phyloP scores from a whole-genome alignment of 2,888 invertebrate genomes.

The Nudaria mundana region DNA sequence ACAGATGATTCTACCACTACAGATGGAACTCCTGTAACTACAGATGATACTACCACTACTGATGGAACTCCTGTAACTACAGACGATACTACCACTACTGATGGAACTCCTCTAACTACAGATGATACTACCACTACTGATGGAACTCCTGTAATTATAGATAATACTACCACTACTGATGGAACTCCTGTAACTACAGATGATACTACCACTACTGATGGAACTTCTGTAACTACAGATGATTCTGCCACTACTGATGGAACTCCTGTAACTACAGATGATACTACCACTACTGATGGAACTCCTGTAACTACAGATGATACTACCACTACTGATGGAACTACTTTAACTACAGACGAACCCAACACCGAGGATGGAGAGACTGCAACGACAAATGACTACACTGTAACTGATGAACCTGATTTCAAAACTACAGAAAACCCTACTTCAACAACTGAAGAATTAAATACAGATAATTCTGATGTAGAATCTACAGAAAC shows the following conservation, averaged over 20 bases:
- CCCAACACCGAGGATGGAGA: too few species aligned
- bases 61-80: neutral
- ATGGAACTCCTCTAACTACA: neutral
- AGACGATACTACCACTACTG: neutral
- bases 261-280: neutral
- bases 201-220: neutral
- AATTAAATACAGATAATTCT: neutral
- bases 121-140: neutral
- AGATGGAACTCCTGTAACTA: neutral
- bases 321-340: too few species aligned
- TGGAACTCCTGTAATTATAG: neutral
- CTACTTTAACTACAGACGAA: too few species aligned
- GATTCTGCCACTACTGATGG: neutral
- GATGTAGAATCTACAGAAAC: too few species aligned
- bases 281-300: neutral
- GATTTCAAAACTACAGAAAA: neutral
- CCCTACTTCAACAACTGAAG: neutral
- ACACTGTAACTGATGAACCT: neutral
- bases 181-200: neutral
- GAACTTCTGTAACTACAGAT: neutral
- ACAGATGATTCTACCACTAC: neutral
- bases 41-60: neutral
- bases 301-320: too few species aligned
- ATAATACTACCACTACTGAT: neutral
- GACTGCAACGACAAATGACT: neutral